phyloP scores from a whole-genome alignment of 92 coral and sea anemone genomes.

The Palythoa grandis region DNA sequence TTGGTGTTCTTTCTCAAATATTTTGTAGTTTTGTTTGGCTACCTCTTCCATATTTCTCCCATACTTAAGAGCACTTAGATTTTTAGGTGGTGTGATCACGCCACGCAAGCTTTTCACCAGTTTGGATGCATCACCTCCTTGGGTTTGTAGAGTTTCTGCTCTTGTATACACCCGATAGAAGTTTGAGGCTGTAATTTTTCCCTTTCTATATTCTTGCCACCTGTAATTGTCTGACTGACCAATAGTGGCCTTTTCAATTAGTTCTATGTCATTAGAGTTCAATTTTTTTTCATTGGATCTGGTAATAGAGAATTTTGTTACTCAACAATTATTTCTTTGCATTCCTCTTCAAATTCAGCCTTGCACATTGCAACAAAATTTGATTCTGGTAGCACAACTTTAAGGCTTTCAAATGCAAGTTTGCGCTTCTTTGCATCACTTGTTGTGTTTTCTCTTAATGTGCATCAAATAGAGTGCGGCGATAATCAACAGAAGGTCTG shows the following conservation, averaged over 20 bases:
- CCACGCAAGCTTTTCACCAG: conserved; percentile 53
- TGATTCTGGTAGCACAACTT: conserved; percentile 51
- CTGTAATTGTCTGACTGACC: conserved; percentile 55
- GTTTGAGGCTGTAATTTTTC: conserved; percentile 65
- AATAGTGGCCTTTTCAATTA: conserved; percentile 57
- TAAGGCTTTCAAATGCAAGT: conserved; percentile 40
- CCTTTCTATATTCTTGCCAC: conserved; percentile 54
- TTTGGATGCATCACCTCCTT: conserved; percentile 48
- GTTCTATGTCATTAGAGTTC: conserved; percentile 48
- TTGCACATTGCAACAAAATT: conserved; percentile 52
- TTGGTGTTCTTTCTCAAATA: conserved; percentile 59
- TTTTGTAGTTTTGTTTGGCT: conserved; percentile 56
- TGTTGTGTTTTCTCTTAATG: conserved; percentile 42
- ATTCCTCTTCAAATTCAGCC: conserved; percentile 53
- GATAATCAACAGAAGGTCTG: conserved; percentile 40
- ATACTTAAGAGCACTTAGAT: conserved; percentile 64
- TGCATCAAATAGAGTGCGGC: conserved; percentile 47
- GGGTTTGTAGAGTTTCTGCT: conserved; percentile 57
- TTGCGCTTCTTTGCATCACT: conserved; percentile 40
- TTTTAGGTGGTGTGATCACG: conserved; percentile 50
- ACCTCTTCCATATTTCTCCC: conserved; percentile 62
- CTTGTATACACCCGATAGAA: conserved; percentile 52
- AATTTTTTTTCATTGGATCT: conserved; percentile 48
- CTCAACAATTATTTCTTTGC: conserved; percentile 46
- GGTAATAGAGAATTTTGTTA: conserved; percentile 45